Percentiles rank a stretch among this genome's conserved stretches.
phyloP scores from a whole-genome alignment of 2,113 vertebrate genomes.

The Lipotes vexillifer region DNA sequence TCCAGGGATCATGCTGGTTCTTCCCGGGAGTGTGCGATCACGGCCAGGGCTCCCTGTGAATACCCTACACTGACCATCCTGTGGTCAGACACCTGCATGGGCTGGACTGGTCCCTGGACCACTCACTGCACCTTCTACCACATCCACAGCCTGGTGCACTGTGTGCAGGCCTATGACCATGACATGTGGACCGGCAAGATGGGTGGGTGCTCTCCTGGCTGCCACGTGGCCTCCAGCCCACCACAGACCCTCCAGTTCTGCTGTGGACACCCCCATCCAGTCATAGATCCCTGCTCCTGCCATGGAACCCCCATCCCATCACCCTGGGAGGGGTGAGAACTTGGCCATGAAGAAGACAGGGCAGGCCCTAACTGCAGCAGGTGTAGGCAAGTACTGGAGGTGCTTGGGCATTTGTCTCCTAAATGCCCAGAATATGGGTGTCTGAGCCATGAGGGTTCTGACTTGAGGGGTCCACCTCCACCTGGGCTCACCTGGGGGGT shows the following conservation, averaged over 20 bases:
- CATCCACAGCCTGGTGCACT: neutral
- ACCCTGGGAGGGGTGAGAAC: neutral
- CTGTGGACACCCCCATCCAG: neutral
- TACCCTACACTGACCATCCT: too few relatives aligned
- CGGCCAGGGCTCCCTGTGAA: neutral
- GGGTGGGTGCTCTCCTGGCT: neutral
- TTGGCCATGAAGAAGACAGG: neutral
- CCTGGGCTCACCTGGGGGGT: neutral
- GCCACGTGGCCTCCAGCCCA: neutral
- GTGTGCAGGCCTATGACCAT: accelerated
- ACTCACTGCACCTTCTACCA: neutral
- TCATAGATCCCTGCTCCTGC: neutral
- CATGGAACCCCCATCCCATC: accelerated
- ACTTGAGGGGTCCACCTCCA: neutral
- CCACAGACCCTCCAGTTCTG: neutral
- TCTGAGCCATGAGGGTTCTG: neutral
- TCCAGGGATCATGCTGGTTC: neutral
- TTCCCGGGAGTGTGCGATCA: neutral
- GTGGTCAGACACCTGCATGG: neutral
- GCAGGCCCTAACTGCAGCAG: neutral
- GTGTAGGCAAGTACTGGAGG: neutral
- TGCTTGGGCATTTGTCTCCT: neutral
- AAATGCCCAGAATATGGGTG: neutral
- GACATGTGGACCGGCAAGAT: neutral
- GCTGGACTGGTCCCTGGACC: neutral